Conservation (phyloP, 2,888 invertebrate genomes). For the Orchesellides sinensis region DNA sequence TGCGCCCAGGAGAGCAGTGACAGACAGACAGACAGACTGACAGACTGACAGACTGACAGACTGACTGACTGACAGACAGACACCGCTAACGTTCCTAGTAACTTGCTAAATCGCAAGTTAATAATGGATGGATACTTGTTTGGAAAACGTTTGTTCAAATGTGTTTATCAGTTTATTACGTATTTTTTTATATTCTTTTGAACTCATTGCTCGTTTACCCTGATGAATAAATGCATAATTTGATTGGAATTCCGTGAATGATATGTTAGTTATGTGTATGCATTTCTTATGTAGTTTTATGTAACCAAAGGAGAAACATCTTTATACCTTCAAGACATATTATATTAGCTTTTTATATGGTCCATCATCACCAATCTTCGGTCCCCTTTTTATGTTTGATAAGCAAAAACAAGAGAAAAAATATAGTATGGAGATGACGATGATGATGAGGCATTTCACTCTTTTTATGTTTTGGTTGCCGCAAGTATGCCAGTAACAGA, state of each 20-base stretch:
- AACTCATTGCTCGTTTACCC: slow-evolving; percentile 1
- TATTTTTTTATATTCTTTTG: too few relatives aligned
- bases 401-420: not conserved
- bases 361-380: not conserved
- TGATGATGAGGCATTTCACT: not conserved
- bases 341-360: not conserved
- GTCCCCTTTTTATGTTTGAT: not conserved
- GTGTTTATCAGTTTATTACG: slow-evolving; percentile 37
- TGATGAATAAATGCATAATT: slow-evolving; percentile 58
- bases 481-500: not conserved
- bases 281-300: not conserved
- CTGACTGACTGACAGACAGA: too few relatives aligned
- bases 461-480: too few relatives aligned
- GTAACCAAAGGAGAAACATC: not conserved
- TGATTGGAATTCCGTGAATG: slow-evolving; percentile 57
- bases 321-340: not conserved
- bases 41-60: too few relatives aligned
- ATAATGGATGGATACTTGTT: not conserved
- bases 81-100: too few relatives aligned
- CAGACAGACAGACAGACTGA: too few relatives aligned
- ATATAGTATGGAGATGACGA: not conserved
- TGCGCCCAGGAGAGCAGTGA: too few relatives aligned
- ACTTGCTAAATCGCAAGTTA: too few relatives aligned
- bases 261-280: not conserved
- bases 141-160: slow-evolving; percentile 16